Conservation (phyloP, 2,113 vertebrate genomes). For the Promerops cafer region DNA sequence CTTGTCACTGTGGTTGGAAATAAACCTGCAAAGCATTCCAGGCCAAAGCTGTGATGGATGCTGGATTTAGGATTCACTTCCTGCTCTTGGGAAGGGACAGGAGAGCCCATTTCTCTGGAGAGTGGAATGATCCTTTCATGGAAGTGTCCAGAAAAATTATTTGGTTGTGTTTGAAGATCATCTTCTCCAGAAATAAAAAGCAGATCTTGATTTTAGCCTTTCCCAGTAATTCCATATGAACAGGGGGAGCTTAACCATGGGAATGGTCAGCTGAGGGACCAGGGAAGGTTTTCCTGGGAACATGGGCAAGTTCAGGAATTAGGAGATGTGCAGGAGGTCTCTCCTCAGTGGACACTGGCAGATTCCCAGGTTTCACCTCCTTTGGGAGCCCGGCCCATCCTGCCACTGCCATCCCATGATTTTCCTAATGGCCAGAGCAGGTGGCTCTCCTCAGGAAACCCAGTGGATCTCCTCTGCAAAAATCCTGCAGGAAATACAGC, state of each 20-base stretch:
- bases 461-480: neutral
- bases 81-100: neutral
- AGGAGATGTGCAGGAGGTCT: neutral
- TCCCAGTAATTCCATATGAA: neutral
- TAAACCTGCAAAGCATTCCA: neutral
- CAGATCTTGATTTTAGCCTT: neutral
- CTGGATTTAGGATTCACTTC: neutral
- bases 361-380: rapidly evolving
- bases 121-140: neutral
- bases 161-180: neutral
- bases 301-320: neutral
- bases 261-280: neutral
- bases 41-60: neutral
- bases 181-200: neutral
- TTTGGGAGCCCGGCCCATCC: neutral
- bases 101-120: neutral
- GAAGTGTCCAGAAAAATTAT: neutral
- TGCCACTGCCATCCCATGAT: neutral
- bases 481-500: neutral
- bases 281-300: neutral
- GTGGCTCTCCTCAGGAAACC: neutral
- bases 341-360: rapidly evolving
- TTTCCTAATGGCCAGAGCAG: neutral
- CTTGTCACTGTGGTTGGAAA: neutral
- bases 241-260: neutral